Percentiles rank a stretch among this genome's conserved stretches.
Evolutionary conservation across 2,113 vertebrate genomes (phyloP).

Genomic region (Anser brachyrhynchus): DNA sequence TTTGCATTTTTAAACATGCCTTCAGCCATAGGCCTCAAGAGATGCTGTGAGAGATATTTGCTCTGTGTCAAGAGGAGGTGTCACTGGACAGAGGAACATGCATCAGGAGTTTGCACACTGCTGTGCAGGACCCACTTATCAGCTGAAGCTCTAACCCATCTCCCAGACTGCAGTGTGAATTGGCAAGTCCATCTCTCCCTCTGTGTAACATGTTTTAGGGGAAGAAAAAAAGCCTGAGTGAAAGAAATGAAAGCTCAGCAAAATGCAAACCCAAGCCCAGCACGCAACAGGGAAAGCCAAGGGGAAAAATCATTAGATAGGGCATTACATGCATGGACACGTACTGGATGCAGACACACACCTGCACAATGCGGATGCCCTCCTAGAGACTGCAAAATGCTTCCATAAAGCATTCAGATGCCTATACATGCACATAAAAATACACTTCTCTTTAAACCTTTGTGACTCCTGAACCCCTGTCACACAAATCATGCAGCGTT

Average conservation of each 20-base stretch:
- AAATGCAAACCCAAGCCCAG: conserved; percentile 39
- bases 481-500: neutral
- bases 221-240: neutral
- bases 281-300: conserved; percentile 38
- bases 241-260: conserved; percentile 57
- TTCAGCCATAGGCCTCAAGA: neutral
- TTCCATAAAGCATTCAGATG: conserved; percentile 24
- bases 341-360: conserved; percentile 51
- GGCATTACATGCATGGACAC: conserved; percentile 61
- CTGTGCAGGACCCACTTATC: neutral
- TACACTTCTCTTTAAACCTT: neutral
- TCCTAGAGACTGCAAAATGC: neutral
- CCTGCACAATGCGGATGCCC: conserved; percentile 25
- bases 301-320: conserved; percentile 53
- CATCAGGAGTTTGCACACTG: neutral
- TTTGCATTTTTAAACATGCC: conserved; percentile 5
- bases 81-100: neutral
- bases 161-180: neutral
- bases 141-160: neutral
- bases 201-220: conserved; percentile 8
- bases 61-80: neutral
- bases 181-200: conserved; percentile 15
- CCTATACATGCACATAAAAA: neutral
- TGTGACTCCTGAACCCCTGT: neutral
- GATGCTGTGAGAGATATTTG: neutral